phyloP scores from a whole-genome alignment of 2,113 vertebrate species.

The Sisor rabdophorus region DNA sequence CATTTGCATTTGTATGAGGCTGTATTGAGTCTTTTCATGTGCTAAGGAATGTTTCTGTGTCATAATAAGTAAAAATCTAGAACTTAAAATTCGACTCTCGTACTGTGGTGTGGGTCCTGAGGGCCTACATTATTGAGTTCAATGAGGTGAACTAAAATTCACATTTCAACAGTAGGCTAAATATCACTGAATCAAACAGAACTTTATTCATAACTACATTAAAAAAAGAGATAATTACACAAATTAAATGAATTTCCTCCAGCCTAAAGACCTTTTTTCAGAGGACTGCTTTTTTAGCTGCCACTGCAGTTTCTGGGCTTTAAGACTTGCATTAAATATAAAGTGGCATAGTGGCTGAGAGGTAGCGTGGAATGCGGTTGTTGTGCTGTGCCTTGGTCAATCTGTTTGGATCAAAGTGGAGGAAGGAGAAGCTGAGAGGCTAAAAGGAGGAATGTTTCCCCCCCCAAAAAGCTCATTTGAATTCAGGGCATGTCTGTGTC shows the following conservation, averaged over 20 bases:
- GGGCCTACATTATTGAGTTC: not conserved
- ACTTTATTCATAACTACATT: conserved; percentile 28
- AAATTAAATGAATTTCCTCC: conserved; percentile 21
- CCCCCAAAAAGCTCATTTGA: conserved; percentile 33
- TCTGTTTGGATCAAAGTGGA: conserved; percentile 30
- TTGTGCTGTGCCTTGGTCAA: conserved; percentile 29
- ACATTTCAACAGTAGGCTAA: not conserved
- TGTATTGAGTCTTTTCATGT: conserved; percentile 2
- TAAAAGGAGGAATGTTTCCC: conserved; percentile 35
- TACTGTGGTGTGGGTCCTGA: not conserved
- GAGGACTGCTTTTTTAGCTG: conserved; percentile 9
- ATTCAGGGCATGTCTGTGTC: conserved; percentile 18
- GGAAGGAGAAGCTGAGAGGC: conserved; percentile 15
- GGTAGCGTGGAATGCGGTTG: conserved; percentile 36
- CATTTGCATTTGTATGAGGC: conserved; percentile 37
- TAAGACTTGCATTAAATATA: conserved; percentile 34
- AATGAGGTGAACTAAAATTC: conserved; percentile 11
- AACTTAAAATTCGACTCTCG: not conserved
- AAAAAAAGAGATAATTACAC: conserved; percentile 28
- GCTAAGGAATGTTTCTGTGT: not conserved
- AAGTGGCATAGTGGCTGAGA: conserved; percentile 16
- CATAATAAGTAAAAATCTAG: conserved; percentile 16
- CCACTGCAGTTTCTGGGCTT: conserved; percentile 19
- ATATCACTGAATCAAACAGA: conserved; percentile 20
- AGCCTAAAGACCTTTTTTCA: conserved; percentile 13